These are phyloP conservation scores for Alligator sinensis DNA, from an alignment of 2,113 vertebrate species.

Conservation along the genomic window DNA sequence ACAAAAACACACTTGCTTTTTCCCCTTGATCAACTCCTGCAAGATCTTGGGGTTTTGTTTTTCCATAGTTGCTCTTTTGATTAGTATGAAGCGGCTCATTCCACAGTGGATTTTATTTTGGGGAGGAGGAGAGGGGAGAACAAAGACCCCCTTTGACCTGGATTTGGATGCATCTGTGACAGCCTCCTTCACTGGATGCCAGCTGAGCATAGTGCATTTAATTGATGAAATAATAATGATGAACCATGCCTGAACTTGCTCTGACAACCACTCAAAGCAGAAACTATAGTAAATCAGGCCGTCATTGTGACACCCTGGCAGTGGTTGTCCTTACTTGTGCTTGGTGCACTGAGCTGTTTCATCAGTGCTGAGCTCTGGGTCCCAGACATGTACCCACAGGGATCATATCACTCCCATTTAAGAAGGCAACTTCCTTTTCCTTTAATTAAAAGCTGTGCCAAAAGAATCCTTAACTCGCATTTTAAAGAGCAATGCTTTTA, in stretches of 20 bases:
- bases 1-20: constrained; percentile 20
- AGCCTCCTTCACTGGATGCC: constrained; percentile 69
- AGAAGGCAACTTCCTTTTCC: background rate
- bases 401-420: background rate
- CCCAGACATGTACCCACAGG: background rate
- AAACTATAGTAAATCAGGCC: constrained; percentile 59
- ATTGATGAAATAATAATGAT: constrained; percentile 81
- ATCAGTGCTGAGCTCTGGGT: background rate
- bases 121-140: constrained; percentile 11
- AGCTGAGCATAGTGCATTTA: constrained; percentile 75
- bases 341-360: background rate
- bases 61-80: constrained; percentile 59
- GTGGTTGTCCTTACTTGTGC: background rate
- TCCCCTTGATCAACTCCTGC: constrained; percentile 27
- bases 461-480: background rate
- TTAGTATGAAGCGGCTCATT: constrained; percentile 42
- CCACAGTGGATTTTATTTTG: background rate
- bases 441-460: constrained; percentile 13
- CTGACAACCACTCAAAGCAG: constrained; percentile 68
- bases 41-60: background rate
- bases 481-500: background rate
- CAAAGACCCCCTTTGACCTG: constrained; percentile 73
- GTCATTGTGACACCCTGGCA: background rate
- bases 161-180: constrained; percentile 73
- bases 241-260: constrained; percentile 69